These are phyloP conservation scores for Tribolium madens DNA, from an alignment of 1,140 invertebrate species.

Conservation along the genomic window DNA sequence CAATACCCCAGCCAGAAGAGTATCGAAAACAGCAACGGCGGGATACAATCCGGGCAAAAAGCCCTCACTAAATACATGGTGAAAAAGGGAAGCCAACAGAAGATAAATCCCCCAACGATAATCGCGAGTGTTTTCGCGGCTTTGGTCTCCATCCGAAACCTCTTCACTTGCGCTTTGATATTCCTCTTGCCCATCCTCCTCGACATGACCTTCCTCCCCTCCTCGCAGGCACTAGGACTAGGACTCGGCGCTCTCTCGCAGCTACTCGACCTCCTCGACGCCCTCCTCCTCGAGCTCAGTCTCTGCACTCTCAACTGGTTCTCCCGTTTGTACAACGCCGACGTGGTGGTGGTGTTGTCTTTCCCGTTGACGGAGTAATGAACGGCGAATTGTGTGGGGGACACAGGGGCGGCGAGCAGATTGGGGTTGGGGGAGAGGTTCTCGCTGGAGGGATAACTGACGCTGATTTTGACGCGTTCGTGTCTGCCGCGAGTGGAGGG, in stretches of 20 bases:
- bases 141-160: slow-evolving; percentile 92
- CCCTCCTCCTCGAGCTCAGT: slow-evolving; percentile 54
- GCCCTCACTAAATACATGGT: slow-evolving; percentile 90
- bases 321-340: slow-evolving; percentile 61
- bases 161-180: slow-evolving; percentile 83
- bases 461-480: slow-evolving; percentile 85
- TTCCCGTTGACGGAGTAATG: slow-evolving; percentile 71
- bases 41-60: slow-evolving; percentile 85
- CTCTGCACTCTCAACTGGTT: slow-evolving; percentile 66
- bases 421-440: slow-evolving; percentile 69
- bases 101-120: slow-evolving; percentile 93
- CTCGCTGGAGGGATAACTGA: slow-evolving; percentile 84
- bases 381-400: slow-evolving; percentile 70
- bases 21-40: slow-evolving; percentile 86
- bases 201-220: slow-evolving; percentile 73
- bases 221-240: slow-evolving; percentile 69
- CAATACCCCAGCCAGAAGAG: slow-evolving; percentile 98
- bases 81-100: slow-evolving; percentile 97
- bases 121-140: slow-evolving; percentile 94
- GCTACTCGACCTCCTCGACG: slow-evolving; percentile 59
- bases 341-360: slow-evolving; percentile 57
- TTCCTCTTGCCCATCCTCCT: slow-evolving; percentile 84
- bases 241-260: slow-evolving; percentile 65
- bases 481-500: slow-evolving; percentile 72
- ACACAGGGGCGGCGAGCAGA: slow-evolving; percentile 61